Evolutionary conservation across 1,140 invertebrate species (phyloP).

Genomic region (Potamilus streckersoni): DNA sequence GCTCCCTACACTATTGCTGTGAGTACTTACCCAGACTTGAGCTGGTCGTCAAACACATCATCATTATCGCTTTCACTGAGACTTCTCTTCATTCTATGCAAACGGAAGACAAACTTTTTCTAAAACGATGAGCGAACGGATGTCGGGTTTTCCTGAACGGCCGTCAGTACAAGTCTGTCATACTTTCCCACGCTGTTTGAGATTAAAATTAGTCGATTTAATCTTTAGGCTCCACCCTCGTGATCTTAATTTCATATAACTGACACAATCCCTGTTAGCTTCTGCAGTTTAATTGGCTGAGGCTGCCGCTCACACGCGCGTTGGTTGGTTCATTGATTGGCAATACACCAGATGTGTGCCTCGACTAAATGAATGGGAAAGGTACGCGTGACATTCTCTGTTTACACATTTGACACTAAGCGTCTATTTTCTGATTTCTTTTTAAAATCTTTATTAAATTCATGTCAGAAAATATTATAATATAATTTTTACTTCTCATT

Average conservation of each 20-base stretch:
- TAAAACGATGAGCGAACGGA: conserved; percentile 20
- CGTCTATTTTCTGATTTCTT: conserved; percentile 12
- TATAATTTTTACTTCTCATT: neutral
- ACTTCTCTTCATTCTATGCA: conserved; percentile 65
- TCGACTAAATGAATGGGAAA: conserved; percentile 12
- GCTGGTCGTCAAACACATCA: conserved; percentile 65
- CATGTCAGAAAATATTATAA: neutral
- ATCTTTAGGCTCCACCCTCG: conserved; percentile 35
- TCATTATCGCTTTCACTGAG: conserved; percentile 68
- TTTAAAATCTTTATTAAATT: neutral
- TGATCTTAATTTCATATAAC: conserved; percentile 31
- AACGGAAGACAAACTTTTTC: conserved; percentile 11
- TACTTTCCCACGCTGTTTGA: conserved; percentile 35
- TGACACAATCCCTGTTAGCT: conserved; percentile 32
- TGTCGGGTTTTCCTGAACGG: conserved; percentile 43
- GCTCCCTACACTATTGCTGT: no score
- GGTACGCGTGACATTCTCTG: neutral
- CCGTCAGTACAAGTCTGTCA: conserved; percentile 35
- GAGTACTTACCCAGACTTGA: conserved; percentile 67
- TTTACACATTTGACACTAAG: conserved; percentile 14
- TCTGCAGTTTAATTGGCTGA: conserved; percentile 42
- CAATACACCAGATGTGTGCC: neutral
- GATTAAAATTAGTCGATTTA: conserved; percentile 30
- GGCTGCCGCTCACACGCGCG: conserved; percentile 23
- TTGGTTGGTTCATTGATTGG: conserved; percentile 15